phyloP scores from a whole-genome alignment of 2,113 vertebrate species.

The Rhinolophus sinicus region DNA sequence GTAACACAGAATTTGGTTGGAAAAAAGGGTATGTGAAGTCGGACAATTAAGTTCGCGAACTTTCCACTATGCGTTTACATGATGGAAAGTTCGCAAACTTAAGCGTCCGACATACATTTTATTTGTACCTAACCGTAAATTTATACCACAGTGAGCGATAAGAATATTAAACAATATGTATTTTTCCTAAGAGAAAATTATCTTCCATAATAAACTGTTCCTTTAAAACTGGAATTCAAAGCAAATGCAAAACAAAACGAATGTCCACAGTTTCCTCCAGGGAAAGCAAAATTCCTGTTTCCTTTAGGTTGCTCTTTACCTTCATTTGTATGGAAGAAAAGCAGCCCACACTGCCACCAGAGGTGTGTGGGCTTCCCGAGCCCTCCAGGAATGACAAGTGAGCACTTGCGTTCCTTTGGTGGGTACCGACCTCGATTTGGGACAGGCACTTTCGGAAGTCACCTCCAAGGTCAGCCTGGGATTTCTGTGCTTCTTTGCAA shows the following conservation, averaged over 20 bases:
- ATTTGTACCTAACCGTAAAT: background rate
- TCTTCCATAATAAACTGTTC: background rate
- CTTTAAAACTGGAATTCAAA: background rate
- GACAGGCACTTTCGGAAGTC: background rate
- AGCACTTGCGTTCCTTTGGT: too few species aligned
- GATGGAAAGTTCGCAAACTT: too few species aligned
- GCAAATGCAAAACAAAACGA: background rate
- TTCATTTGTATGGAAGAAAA: background rate
- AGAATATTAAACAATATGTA: background rate
- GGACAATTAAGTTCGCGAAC: too few species aligned
- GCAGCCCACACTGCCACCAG: too few species aligned
- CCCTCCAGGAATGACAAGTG: too few species aligned
- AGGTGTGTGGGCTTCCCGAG: too few species aligned
- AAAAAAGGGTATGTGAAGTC: background rate
- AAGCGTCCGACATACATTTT: background rate
- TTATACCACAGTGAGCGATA: background rate
- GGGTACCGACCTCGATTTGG: background rate
- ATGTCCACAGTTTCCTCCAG: background rate
- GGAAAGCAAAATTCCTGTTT: background rate
- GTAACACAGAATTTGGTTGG: too few species aligned
- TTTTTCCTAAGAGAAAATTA: background rate
- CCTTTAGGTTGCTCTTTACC: background rate
- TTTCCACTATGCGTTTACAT: too few species aligned
- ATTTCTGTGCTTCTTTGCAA: too few species aligned
- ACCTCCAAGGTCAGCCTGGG: too few species aligned